A percentile compares a stretch with the other conserved stretches of the same genome.
These are phyloP conservation scores for Zaprionus capensis DNA, from an alignment of 1,140 invertebrate genomes.

Conservation along the genomic window DNA sequence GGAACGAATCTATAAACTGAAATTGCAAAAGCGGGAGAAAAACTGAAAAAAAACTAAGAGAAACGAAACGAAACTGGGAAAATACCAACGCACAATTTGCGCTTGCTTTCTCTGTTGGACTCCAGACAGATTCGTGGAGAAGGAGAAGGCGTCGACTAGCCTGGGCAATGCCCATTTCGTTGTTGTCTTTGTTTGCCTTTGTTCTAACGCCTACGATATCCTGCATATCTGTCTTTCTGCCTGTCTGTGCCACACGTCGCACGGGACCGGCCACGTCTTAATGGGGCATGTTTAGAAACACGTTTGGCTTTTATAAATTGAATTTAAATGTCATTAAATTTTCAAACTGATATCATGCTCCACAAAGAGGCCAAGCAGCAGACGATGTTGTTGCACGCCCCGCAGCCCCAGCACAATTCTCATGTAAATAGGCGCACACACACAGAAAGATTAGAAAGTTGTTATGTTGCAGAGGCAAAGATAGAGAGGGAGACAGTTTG, in stretches of 20 bases:
- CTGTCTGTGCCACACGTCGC: not conserved
- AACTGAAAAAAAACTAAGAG: not conserved
- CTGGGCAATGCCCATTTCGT: conserved; percentile 21
- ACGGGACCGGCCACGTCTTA: conserved; percentile 1
- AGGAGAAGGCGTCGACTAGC: not conserved
- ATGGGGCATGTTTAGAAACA: conserved; percentile 64
- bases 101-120: conserved; percentile 55
- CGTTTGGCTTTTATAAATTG: conserved; percentile 68
- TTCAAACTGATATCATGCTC: conserved; percentile 48
- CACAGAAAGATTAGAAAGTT: conserved; percentile 71
- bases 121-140: not conserved
- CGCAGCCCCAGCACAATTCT: conserved; percentile 37
- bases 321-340: conserved; percentile 74
- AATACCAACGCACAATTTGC: conserved; percentile 75
- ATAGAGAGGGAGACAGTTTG: not conserved
- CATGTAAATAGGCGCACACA: conserved; percentile 40
- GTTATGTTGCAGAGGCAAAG: conserved; percentile 13
- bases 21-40: conserved; percentile 50
- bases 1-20: conserved; percentile 79
- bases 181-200: conserved; percentile 44
- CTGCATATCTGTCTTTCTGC: not conserved
- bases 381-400: conserved; percentile 5
- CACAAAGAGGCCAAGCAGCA: conserved; percentile 2
- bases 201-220: conserved; percentile 68
- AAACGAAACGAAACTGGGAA: conserved; percentile 53